Base-by-base conservation (phyloP, 2,888 invertebrate species). In the Dynastes tityus region DNA sequence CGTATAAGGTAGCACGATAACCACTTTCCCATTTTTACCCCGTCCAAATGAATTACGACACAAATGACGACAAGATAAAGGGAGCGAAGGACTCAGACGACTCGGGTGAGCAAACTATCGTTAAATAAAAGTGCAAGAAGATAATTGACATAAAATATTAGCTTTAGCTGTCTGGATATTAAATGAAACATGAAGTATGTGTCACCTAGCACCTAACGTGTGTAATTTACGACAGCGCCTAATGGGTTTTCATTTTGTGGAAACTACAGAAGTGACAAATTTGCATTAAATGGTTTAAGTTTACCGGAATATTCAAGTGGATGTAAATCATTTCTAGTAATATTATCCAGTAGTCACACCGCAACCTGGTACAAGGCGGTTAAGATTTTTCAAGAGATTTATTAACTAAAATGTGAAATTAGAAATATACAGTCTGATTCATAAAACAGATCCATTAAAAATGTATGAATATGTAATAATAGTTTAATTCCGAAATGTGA, bases 191-290 rank as follows among this genome's bases (percentile, higher is more conserved):
- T 77, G 70, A 71, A 71, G 61, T 70, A 70, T 53, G 71, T 64
- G 77, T 77, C 71, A 76, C 40, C 65, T 55, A 53, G 55, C 76
- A 77, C 71, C 77, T 40, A 71, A 53, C 77, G 71, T 16, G 71
- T 13, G 53, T 67, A 58, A 77, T 77, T 77, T 77, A 77, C 64
- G 49, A 40, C 63, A 71, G 16, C 70, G 9, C 45, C 40, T 71
- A 77, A 77, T 77, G 70, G 77, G 37, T 77, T 77, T 71, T 64
- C 63, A 77, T 77, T 71, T 63, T 32, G 70, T 63, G 71, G 71
- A 71, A 77, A 77, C 77, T 63, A 71, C 63, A 77, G 77, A 77
- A 71, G 77, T 77, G 77, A 77, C 77, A 77, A 77, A 77, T 77
- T 77, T 77, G 77, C 71, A 77, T 77, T 77, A 77, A 77, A 77